Base-by-base conservation (phyloP, 2,797 vertebrate genomes). In the Paramormyrops hopkinsi region DNA sequence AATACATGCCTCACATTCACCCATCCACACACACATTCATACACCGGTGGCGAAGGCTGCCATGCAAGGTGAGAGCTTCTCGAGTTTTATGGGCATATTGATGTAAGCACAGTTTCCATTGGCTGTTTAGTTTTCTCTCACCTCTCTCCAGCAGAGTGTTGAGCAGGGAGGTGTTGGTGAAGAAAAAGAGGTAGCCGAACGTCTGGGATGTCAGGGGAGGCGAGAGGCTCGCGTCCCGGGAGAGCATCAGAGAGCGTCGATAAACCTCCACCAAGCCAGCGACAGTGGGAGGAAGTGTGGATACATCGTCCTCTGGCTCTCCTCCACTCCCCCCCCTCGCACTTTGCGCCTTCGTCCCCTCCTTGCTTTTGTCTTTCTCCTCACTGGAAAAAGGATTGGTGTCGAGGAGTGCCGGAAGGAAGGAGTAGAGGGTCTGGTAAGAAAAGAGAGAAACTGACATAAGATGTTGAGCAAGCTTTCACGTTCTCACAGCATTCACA, bases 111-210 rank as follows among this genome's bases (percentile, higher is more conserved):
- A 76, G 33, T 41, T 41, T 41, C 33, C 33, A 76, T 76, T 76
- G 19, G 14, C 14, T 19, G 69, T 37, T 76, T 33, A 76, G 76
- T 41, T 6, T 59, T 53, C 37, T 88, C 93, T 95, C 93, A 98
- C 97, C 98, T 97, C 97, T 96, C 92, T 98, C 98, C 93, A 98
- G 95, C 91, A 98, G 93, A 0, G 97, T 97, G 90, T 98, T 98
- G 92, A 98, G 96, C 91, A 98, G 94, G 50, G 98, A 98, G 8
- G 98, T 97, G 91, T 98, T 98, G 94, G 97, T 98, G 95, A 98
- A 98, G 94, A 98, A 98, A 94, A 98, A 98, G 92, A 98, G 96
- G 94, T 98, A 98, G 91, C 97, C 97, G 0, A 98, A 98, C 2
- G 97, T 98, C 94, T 98, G 98, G n/a, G 97, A 98, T 87, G 97